Conservation (phyloP, 2,113 vertebrate species). For the Alligator sinensis region DNA sequence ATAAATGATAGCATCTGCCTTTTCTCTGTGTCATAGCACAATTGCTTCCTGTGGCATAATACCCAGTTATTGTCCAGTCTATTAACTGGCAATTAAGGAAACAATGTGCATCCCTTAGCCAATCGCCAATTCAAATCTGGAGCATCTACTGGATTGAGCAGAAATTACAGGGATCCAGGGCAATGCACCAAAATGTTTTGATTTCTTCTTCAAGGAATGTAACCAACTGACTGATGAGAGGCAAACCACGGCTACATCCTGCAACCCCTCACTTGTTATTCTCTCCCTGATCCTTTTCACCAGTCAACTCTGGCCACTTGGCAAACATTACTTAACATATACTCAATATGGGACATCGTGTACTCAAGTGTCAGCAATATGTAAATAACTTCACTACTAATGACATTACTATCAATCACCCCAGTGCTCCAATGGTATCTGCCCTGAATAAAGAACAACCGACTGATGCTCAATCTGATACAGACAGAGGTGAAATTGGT, state of each 20-base stretch:
- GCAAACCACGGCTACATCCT: background rate
- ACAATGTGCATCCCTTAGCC: background rate
- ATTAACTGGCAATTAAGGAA: background rate
- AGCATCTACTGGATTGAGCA: background rate
- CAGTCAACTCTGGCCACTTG: too few relatives aligned
- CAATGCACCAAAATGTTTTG: background rate
- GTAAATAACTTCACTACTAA: background rate
- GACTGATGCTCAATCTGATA: background rate
- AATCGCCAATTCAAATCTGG: background rate
- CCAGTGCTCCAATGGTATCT: background rate
- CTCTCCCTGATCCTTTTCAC: background rate
- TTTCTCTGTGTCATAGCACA: background rate
- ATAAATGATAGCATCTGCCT: background rate
- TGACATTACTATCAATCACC: background rate
- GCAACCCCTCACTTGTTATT: background rate
- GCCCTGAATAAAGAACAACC: background rate
- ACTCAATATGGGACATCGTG: background rate
- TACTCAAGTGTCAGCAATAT: background rate
- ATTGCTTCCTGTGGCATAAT: background rate
- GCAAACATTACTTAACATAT: background rate
- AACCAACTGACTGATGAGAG: background rate
- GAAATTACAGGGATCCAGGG: background rate
- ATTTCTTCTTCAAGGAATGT: conserved; percentile 1
- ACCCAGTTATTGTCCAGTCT: background rate
- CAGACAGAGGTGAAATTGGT: background rate